Conservation (phyloP, 1,140 invertebrate genomes). For the Aporrectodea caliginosa region DNA sequence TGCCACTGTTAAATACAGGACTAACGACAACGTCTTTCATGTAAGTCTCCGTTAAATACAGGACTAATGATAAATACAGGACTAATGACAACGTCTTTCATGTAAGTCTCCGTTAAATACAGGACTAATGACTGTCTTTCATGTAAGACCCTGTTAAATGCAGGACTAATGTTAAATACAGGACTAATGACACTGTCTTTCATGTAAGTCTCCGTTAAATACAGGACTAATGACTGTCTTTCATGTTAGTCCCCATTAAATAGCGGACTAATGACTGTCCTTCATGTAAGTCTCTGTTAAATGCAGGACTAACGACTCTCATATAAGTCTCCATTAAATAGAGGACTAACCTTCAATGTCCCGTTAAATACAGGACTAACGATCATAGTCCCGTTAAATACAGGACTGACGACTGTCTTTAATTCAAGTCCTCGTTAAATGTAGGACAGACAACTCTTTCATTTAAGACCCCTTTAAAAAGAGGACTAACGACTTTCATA, state of each 20-base stretch:
- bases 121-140: not conserved
- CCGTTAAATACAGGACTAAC: too few relatives aligned
- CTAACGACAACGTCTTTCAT: not conserved
- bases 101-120: not conserved
- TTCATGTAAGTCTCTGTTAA: not conserved
- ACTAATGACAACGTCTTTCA: not conserved
- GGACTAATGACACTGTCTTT: not conserved
- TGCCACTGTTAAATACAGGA: not conserved
- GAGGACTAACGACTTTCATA: not conserved
- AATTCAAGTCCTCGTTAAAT: not conserved
- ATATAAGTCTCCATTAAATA: too few relatives aligned
- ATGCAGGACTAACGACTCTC: not conserved
- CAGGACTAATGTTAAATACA: not conserved
- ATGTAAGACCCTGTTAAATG: not conserved
- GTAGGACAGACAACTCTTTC: not conserved
- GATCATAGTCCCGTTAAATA: too few relatives aligned
- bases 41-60: not conserved
- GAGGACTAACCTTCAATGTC: too few relatives aligned
- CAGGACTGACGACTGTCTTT: too few relatives aligned
- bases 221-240: not conserved
- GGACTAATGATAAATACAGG: not conserved
- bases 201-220: not conserved
- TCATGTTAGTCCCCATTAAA: not conserved
- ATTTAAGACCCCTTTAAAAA: not conserved
- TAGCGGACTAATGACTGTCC: not conserved